A percentile compares a stretch with the other conserved stretches of the same genome.
Conservation (phyloP, 2,797 vertebrate genomes). For the Natrix natrix region DNA sequence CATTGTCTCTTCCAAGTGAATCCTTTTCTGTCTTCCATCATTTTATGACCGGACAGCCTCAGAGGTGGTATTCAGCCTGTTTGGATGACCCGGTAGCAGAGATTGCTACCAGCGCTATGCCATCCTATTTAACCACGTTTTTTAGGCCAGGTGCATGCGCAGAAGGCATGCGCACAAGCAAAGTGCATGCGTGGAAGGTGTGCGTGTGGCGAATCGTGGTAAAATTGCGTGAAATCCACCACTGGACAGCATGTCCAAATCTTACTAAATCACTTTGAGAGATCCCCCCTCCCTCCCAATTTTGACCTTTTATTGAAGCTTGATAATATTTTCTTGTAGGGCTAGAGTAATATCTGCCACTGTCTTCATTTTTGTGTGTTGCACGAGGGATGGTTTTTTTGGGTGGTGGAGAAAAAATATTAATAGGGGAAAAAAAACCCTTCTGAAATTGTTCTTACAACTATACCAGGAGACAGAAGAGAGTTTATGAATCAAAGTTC, state of each 20-base stretch:
- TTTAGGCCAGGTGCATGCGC: too few species aligned
- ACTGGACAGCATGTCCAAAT: too few species aligned
- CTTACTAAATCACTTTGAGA: not conserved
- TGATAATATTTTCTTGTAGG: not conserved
- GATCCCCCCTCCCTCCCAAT: fast-evolving
- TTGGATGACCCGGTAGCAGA: too few species aligned
- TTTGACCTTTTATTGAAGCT: not conserved
- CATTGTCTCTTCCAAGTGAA: not conserved
- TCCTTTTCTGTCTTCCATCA: not conserved
- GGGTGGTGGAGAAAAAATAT: not conserved
- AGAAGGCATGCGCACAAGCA: too few species aligned
- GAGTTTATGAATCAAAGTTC: not conserved
- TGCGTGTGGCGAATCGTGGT: too few species aligned
- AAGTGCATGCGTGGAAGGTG: too few species aligned
- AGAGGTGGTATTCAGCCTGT: too few species aligned
- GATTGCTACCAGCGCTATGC: too few species aligned
- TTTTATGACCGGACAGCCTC: not conserved
- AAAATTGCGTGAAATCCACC: too few species aligned
- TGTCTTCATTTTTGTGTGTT: not conserved
- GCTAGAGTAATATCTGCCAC: not conserved
- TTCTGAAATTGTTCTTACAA: not conserved
- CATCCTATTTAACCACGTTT: too few species aligned
- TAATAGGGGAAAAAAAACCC: not conserved
- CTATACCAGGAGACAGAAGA: not conserved
- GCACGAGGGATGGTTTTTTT: not conserved